phyloP scores from a whole-genome alignment of 2,888 invertebrate species.

The Crocallis elinguaria region DNA sequence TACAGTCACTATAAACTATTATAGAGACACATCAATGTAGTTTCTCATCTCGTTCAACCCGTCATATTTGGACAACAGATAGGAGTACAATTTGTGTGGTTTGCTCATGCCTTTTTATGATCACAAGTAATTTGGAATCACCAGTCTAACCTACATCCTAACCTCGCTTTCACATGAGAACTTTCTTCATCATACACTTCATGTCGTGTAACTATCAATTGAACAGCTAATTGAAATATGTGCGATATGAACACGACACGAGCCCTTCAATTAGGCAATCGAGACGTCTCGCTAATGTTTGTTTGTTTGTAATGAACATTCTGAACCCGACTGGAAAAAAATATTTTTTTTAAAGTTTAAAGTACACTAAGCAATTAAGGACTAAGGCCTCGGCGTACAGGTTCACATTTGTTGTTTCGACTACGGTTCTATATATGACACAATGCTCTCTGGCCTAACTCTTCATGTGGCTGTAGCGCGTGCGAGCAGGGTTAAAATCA shows the following conservation, averaged over 20 bases:
- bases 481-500: too few species aligned
- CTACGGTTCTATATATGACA: too few species aligned
- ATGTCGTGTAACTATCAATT: constrained; percentile 64
- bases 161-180: constrained; percentile 69
- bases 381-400: too few species aligned
- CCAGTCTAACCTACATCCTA: constrained; percentile 1
- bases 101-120: too few species aligned
- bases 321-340: background rate
- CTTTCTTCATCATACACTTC: constrained; percentile 52
- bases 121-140: background rate
- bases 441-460: too few species aligned
- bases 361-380: background rate
- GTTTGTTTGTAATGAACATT: constrained; percentile 30
- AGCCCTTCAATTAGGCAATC: constrained; percentile 39
- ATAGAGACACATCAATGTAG: too few species aligned
- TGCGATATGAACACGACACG: constrained; percentile 61
- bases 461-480: too few species aligned
- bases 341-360: background rate
- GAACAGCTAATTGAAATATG: constrained; percentile 69
- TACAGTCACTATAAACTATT: too few species aligned
- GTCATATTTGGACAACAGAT: too few species aligned
- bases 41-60: too few species aligned
- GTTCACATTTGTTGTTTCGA: too few species aligned
- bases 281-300: constrained; percentile 35
- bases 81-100: too few species aligned